Evolutionary conservation across 2,113 vertebrate species (phyloP).

Genomic region (Eclectus roratus): DNA sequence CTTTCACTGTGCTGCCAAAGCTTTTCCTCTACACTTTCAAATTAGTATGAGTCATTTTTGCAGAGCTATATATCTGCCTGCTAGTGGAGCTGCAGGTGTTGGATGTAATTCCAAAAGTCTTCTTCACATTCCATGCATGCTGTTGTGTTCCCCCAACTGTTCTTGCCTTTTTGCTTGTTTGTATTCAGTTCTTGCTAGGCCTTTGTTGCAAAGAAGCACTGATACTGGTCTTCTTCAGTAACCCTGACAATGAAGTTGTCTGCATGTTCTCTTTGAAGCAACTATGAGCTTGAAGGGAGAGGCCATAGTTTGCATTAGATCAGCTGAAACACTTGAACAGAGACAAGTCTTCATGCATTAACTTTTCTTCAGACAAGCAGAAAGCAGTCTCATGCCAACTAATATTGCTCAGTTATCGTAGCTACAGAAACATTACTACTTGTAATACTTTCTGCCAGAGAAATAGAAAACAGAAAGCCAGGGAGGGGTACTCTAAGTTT

Average conservation of each 20-base stretch:
- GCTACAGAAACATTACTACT: neutral
- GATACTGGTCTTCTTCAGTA: neutral
- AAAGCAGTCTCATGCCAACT: neutral
- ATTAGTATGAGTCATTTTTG: neutral
- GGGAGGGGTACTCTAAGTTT: neutral
- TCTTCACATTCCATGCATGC: neutral
- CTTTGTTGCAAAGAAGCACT: neutral
- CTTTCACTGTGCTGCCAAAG: neutral
- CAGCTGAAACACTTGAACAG: neutral
- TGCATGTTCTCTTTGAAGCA: neutral
- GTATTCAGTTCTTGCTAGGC: neutral
- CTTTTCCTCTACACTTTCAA: neutral
- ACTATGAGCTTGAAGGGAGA: neutral
- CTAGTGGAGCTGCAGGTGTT: neutral
- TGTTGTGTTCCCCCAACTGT: neutral
- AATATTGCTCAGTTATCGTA: neutral
- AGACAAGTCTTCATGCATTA: neutral
- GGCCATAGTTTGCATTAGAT: neutral
- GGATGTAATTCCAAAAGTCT: neutral
- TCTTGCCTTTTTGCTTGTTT: neutral
- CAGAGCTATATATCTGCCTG: neutral
- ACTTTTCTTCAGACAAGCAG: neutral
- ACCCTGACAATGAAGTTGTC: neutral
- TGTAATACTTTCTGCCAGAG: neutral
- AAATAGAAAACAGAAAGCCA: neutral